Percentiles rank a stretch among this genome's conserved stretches.
Evolutionary conservation across 53 echinoderm and acorn worm species (phyloP).

Genomic region (Luidia sarsii): DNA sequence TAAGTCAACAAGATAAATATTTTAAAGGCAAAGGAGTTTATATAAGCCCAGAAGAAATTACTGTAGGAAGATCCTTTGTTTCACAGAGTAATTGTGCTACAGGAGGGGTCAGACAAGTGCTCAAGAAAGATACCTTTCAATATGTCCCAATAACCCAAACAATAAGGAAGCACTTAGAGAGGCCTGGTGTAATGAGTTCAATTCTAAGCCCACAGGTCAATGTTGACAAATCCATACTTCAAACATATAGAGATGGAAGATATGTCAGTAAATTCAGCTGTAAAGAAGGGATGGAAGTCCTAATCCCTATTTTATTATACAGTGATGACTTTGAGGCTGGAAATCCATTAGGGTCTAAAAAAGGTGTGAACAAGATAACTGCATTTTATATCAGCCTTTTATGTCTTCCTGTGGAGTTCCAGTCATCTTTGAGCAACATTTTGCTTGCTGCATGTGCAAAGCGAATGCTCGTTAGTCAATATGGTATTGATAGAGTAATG

Average conservation of each 20-base stretch:
- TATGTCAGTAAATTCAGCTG: conserved; percentile 34
- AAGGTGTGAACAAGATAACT: no score
- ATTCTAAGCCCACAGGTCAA: conserved; percentile 23
- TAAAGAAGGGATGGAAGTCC: neutral
- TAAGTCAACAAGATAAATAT: conserved; percentile 44
- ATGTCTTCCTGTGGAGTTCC: conserved; percentile 42
- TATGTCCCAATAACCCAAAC: conserved; percentile 46
- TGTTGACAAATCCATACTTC: neutral
- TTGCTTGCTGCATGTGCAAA: conserved; percentile 50
- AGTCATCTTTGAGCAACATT: no score
- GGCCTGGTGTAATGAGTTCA: conserved; percentile 43
- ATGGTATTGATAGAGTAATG: conserved; percentile 47
- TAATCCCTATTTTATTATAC: conserved; percentile 58
- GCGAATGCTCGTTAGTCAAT: conserved; percentile 23
- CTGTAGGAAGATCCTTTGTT: conserved; percentile 27
- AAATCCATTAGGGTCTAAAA: conserved; percentile 56
- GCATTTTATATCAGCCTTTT: conserved; percentile 42
- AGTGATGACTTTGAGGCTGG: conserved; percentile 57
- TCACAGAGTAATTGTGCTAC: conserved; percentile 27
- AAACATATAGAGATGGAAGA: conserved; percentile 53
- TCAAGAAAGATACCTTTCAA: conserved; percentile 43
- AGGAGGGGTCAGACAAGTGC: conserved; percentile 40
- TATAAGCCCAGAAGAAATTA: conserved; percentile 24
- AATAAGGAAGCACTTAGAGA: no score
- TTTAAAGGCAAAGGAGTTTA: conserved; percentile 49